phyloP scores from a whole-genome alignment of 2,888 invertebrate genomes.

The Microplitis deprimator region DNA sequence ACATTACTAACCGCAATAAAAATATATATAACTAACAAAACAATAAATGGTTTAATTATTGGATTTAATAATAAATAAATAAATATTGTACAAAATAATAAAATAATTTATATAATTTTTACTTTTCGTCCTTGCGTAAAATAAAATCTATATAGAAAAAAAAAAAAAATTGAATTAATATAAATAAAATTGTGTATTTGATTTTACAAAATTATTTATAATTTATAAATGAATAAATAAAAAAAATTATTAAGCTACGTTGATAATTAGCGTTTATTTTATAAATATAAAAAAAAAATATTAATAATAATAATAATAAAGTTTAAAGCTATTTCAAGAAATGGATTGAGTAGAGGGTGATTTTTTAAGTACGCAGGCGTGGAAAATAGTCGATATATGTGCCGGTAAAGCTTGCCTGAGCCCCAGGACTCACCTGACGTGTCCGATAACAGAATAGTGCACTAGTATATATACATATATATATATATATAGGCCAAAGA shows the following conservation, averaged over 20 bases:
- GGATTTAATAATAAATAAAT: conserved; percentile 4
- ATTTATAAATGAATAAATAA: too few species aligned
- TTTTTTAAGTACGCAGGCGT: conserved; percentile 25
- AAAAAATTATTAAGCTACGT: too few species aligned
- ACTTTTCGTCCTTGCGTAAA: not conserved
- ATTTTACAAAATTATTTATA: not conserved
- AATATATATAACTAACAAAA: conserved; percentile 1
- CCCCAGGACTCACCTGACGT: conserved; percentile 47
- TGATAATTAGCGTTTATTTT: not conserved
- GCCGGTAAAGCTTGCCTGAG: conserved; percentile 12
- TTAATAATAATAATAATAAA: not conserved
- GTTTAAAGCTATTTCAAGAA: not conserved
- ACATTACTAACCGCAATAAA: not conserved
- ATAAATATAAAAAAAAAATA: not conserved
- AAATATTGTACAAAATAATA: not conserved
- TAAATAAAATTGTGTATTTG: not conserved
- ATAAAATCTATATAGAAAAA: not conserved
- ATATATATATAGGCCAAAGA: conserved; percentile 6
- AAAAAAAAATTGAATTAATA: not conserved
- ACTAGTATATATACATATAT: conserved; percentile 6
- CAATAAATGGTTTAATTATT: not conserved
- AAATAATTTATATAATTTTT: not conserved
- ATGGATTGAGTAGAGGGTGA: not conserved
- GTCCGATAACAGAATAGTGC: conserved; percentile 47
- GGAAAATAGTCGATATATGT: conserved; percentile 47